Conservation (phyloP, 2,113 vertebrate genomes). For the Pipa parva region DNA sequence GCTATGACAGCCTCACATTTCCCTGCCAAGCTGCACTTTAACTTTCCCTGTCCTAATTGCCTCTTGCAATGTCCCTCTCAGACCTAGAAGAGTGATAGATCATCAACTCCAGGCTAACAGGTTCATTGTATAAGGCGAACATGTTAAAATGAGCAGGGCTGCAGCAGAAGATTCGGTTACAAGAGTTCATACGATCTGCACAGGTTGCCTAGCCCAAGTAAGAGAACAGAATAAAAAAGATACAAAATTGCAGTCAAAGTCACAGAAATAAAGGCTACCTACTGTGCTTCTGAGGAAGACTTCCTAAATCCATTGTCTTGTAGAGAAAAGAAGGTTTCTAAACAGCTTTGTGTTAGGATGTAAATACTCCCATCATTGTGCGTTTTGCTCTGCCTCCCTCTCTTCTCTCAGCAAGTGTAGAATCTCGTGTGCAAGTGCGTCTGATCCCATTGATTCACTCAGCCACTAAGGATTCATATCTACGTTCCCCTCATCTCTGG, state of each 20-base stretch:
- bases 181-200: neutral
- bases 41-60: neutral
- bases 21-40: neutral
- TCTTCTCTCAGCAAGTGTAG: slow-evolving; percentile 33
- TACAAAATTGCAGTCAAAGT: slow-evolving; percentile 7
- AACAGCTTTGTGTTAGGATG: slow-evolving; percentile 39
- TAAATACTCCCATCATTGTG: slow-evolving; percentile 49
- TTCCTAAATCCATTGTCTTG: slow-evolving; percentile 70
- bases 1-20: no score
- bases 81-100: neutral
- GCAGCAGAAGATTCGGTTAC: slow-evolving; percentile 3
- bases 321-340: slow-evolving; percentile 36
- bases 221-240: slow-evolving; percentile 6
- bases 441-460: slow-evolving; percentile 53
- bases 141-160: neutral
- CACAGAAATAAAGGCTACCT: slow-evolving; percentile 62
- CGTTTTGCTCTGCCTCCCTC: slow-evolving; percentile 46
- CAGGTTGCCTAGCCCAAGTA: slow-evolving; percentile 23
- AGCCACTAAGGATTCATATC: slow-evolving; percentile 54
- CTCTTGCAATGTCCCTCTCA: neutral
- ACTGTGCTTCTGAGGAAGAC: slow-evolving; percentile 66
- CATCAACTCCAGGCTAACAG: neutral
- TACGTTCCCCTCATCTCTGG: slow-evolving; percentile 24
- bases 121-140: neutral
- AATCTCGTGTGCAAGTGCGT: slow-evolving; percentile 22